Evolutionary conservation across 1,140 invertebrate genomes (phyloP).

Genomic region (Helicoverpa zea): DNA sequence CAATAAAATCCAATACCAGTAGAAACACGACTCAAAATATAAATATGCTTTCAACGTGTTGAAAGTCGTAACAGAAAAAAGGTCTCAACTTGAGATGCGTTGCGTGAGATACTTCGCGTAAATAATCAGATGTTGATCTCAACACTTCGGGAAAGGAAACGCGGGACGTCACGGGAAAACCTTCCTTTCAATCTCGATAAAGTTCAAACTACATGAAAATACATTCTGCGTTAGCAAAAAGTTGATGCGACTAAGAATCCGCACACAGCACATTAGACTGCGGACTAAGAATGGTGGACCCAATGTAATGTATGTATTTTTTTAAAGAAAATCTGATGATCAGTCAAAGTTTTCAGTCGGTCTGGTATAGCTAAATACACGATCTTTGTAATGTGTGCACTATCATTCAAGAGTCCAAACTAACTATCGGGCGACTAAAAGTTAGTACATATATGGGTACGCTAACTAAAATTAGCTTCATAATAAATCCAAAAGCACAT

Average conservation of each 20-base stretch:
- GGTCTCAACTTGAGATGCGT: not conserved
- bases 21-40: not conserved
- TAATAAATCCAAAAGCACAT: no score
- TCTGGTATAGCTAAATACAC: no score
- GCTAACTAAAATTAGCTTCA: no score
- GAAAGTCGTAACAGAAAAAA: not conserved
- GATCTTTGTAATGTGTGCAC: no score
- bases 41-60: not conserved
- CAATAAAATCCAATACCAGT: not conserved
- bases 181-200: not conserved
- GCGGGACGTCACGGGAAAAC: not conserved
- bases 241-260: not conserved
- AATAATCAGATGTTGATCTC: constrained; percentile 11
- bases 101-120: not conserved
- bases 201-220: not conserved
- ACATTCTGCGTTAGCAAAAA: not conserved
- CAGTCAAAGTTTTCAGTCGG: no score
- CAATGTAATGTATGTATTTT: no score
- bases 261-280: not conserved
- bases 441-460: no score
- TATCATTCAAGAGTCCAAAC: no score
- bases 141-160: not conserved
- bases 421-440: no score
- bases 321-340: no score
- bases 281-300: not conserved